Base-by-base conservation (phyloP, 2,113 vertebrate species). In the Hucho hucho region DNA sequence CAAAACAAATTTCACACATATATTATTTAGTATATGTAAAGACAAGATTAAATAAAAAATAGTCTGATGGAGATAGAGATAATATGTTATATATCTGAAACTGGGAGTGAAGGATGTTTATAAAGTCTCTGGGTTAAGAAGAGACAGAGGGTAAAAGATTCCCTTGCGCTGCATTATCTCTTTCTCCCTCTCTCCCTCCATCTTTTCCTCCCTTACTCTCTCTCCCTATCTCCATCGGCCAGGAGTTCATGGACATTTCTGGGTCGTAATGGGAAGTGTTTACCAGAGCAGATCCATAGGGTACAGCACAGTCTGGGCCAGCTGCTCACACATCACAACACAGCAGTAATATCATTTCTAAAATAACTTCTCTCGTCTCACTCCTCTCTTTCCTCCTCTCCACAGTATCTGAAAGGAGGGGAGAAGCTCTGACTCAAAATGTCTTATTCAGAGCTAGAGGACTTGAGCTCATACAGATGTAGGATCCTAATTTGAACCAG, bases 211-310 rank as follows among this genome's bases (percentile, higher is more conserved):
- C 47, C 14, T 16, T 37, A 11, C 29, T 37, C 32, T n/a, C 64
- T 43, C 69, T 79, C 73, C 70, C 49, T 68, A 61, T 58, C 22
- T n/a, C 63, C 6, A 79, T 47, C 24, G 78, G 65, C 68, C 46
- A 56, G 18, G 75, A 61, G 67, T 74, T 83, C 66, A 25, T 79
- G 73, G 81, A 78, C 25, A 2, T 82, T 87, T 86, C 82, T 84
- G 73, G 80, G 81, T 81, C 69, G 75, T 70, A 87, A 90, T 83
- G 79, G 76, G 79, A 87, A 82, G 77, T 76, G 82, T 87, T 88
- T 87, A 86, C 77, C 82, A 58, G 84, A 81, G 75, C 77, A 81
- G 84, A 83, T 81, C 83, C 18, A 76, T 53, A 46, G 70, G 75
- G 64, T 56, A 73, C 76, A 59, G 81, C 87, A 46, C 43, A 46